Base-by-base conservation (phyloP, 2,888 invertebrate genomes). In the Nudaria mundana region DNA sequence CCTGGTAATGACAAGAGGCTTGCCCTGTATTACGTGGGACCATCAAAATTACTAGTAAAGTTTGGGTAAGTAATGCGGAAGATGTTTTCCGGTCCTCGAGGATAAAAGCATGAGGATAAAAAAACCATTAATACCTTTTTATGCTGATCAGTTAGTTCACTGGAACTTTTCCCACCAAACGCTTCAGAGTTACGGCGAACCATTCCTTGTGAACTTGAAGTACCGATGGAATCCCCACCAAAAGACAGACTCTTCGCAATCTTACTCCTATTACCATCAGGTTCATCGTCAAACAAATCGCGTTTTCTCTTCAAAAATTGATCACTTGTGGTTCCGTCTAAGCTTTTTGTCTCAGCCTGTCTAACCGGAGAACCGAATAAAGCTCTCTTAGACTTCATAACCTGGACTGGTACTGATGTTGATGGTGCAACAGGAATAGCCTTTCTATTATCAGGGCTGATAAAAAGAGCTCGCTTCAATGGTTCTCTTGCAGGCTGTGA, bases 381-480 rank as follows among this genome's bases (percentile, higher is more conserved):
- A 0, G 92, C 92, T 4, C 94, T 84, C 58, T 92, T 94, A 0
- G 93, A 92, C 50, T 84, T 91, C 69, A 92, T 90, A 3, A 89
- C 60, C 62, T 89, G 66, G 60, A 84, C 37, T 53, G 90, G 63
- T 63, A 90, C 68, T 37, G 84, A 80, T 46, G 88, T 37, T 63
- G 86, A 67, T 53, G 90, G 40, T 40, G 74, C 39, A 38, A 52
- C 34, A 2, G 76, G 71, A 3, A 73, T 33, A 20, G 76, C 36
- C 61, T 81, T 65, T 57, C 76, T 77, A 45, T 86, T 89, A 52
- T 90, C 91, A 1, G 95, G 94, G 66, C 94, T 95, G 57, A 94
- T 91, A 58, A 95, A 95, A 1, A 95, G 73, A 0, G 94, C 94
- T 39, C 95, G 86, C 56, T 94, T 95, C 3, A 71, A 51, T 0